These are phyloP conservation scores for Sebastes oblongus DNA, from an alignment of 2,797 vertebrate genomes.

Conservation along the genomic window DNA sequence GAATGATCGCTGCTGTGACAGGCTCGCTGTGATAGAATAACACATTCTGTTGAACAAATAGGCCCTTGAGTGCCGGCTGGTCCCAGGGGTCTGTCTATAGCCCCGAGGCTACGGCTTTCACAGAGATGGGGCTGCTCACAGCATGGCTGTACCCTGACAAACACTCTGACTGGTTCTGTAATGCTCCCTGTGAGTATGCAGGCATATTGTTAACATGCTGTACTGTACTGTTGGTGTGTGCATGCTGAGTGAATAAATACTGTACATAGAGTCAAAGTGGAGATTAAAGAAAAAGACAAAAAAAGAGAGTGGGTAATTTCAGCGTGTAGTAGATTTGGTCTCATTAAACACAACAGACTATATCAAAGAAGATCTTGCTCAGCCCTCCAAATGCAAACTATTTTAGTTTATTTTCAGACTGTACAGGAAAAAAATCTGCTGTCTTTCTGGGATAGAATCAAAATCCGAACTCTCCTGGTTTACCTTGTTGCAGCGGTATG, in stretches of 20 bases:
- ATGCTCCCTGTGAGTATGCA: slow-evolving; percentile 68
- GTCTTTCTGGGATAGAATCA: slow-evolving; percentile 3
- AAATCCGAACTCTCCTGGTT: slow-evolving; percentile 29
- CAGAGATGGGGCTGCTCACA: slow-evolving; percentile 80
- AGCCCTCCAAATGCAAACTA: slow-evolving; percentile 20
- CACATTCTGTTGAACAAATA: slow-evolving; percentile 88
- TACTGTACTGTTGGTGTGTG: background rate
- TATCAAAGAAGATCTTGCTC: background rate
- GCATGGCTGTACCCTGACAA: slow-evolving; percentile 76
- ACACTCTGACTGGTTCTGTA: slow-evolving; percentile 74
- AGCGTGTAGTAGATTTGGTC: background rate
- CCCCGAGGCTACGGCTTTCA: slow-evolving; percentile 81
- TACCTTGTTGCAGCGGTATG: slow-evolving; percentile 54
- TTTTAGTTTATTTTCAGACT: background rate
- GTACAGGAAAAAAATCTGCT: background rate
- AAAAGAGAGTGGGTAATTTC: background rate
- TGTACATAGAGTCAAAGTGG: background rate
- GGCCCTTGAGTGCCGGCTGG: slow-evolving; percentile 83
- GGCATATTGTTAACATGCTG: slow-evolving; percentile 67
- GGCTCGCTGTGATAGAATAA: slow-evolving; percentile 86
- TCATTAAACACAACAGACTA: background rate
- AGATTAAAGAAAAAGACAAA: background rate
- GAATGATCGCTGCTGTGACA: slow-evolving; percentile 87
- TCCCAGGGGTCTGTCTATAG: slow-evolving; percentile 83
- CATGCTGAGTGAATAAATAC: slow-evolving; percentile 2